Evolutionary conservation across 1,140 invertebrate genomes (phyloP), one percentile per base, ranked within the genome.

Genomic region (Dendroctonus valens): DNA sequence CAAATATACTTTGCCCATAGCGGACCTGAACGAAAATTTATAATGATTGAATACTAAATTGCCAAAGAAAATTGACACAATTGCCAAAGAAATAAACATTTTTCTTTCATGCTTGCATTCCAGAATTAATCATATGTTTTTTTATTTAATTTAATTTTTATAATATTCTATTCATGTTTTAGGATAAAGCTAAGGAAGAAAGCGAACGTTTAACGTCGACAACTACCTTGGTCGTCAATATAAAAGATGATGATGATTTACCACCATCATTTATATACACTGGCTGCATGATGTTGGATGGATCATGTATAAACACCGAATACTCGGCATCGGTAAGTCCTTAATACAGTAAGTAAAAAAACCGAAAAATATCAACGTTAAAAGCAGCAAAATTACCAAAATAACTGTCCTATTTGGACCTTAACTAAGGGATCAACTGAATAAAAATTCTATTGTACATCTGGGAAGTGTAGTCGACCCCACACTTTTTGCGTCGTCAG

Each of bases 211-310:
- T 92, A 39, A 90, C 91, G 0, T 87, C 89, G 41, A 93, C 91
- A 2, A 92, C 93, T 0, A 95, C 91, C 0, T 78, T 96, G 53
- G 93, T 89, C 0, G 89, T 96, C 0, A 91, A 92, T 70, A 87
- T 96, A 9, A 85, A 87, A 75, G 93, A 95, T 74, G 91, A 92
- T 38, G 93, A 95, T 71, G 93, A 96, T 76, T 89, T 93, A 75
- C 91, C 93, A 77, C 91, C 91, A 0, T 91, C 89, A 0, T 93
- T 93, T 73, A 90, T 92, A 48, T 93, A 93, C 76, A 86, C 91
- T 69, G 90, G 89, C 5, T 94, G 91, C 70, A 88, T 87, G 72
- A 78, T 90, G 2, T 82, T 88, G 52, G 90, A 92, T 70, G 90
- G 90, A 5, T 85, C 89, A 40, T 92, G 91, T 74, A 89, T 92